Percentiles rank a stretch among this genome's conserved stretches.
These are phyloP conservation scores for Drepana arcuata DNA, from an alignment of 1,140 invertebrate species.

Conservation along the genomic window DNA sequence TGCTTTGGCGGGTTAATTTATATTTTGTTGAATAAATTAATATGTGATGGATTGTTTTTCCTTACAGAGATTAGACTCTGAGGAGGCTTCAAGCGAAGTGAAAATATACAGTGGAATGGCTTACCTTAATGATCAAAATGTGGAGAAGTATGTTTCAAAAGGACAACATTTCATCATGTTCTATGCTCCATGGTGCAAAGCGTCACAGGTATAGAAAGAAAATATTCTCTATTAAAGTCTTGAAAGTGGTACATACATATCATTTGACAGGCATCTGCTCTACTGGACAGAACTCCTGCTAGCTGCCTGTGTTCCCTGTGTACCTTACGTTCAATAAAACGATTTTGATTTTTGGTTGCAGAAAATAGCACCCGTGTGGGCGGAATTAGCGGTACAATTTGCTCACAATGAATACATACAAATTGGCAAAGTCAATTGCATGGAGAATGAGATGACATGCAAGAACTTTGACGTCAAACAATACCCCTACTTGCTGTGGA, in stretches of 20 bases:
- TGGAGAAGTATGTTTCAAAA: conserved; percentile 55
- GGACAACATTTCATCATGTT: conserved; percentile 65
- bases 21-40: no score
- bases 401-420: conserved; percentile 50
- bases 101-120: conserved; percentile 54
- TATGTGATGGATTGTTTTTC: no score
- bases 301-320: no score
- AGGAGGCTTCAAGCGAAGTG: conserved; percentile 34
- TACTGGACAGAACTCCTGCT: no score
- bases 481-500: conserved; percentile 54
- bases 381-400: conserved; percentile 43
- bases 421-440: conserved; percentile 55
- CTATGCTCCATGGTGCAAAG: conserved; percentile 56
- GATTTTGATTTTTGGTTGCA: conserved; percentile 16
- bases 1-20: no score
- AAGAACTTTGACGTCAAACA: conserved; percentile 58
- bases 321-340: no score
- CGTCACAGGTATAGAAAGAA: conserved; percentile 62
- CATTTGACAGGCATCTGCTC: no score
- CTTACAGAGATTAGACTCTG: conserved; percentile 19
- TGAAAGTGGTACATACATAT: no score
- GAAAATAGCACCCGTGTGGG: conserved; percentile 49
- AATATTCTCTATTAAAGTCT: no score
- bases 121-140: conserved; percentile 50
- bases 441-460: conserved; percentile 52